Base-by-base conservation (phyloP, 2,797 vertebrate genomes). In the Sandelia bainsii region DNA sequence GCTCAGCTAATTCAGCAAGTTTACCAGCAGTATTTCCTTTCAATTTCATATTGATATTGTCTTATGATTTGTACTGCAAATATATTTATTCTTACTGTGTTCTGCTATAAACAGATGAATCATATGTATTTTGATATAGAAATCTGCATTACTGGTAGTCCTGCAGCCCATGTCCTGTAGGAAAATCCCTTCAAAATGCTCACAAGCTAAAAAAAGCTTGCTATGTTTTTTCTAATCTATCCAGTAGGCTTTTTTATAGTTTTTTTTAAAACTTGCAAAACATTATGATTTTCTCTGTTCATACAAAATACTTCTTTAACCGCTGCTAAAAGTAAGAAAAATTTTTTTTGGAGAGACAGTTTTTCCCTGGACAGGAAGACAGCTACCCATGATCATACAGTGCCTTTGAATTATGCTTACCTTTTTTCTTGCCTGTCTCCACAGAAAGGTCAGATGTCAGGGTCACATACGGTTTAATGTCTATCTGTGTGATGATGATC, bases 371-470 rank as follows among this genome's bases (percentile, higher is more conserved):
- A 45, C 32, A 42, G 51, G 5, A 46, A 37, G 22, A 29, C 9
- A 32, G 32, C 67, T 44, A 16, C 20, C 34, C 9, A 4, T 10
- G 61, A 46, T 60, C 10, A 37, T 62, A 17, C 19, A n/a, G 8
- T 29, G 42, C 48, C 20, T 32, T 53, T 25, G 61, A 65, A 20
- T 0, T 13, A 66, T 23, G 12, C 12, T 40, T 17, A 5, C n/a
- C 20, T 39, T 62, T 52, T 49, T 40, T 59, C 12, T 65, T 45
- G n/a, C 10, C 40, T 56, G 29, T 54, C 50, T 66, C 8, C 8
- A 44, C 17, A 53, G 32, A 13, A 60, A 64, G 34, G 19, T 57
- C 25, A 46, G 37, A 59, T 29, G 67, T 65, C 45, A 34, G 46
- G 19, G 13, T 60, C 40, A 27, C 17, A 23, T 11, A 25, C 19